Conservation (phyloP, 2,113 vertebrate genomes). For the Neofelis nebulosa region DNA sequence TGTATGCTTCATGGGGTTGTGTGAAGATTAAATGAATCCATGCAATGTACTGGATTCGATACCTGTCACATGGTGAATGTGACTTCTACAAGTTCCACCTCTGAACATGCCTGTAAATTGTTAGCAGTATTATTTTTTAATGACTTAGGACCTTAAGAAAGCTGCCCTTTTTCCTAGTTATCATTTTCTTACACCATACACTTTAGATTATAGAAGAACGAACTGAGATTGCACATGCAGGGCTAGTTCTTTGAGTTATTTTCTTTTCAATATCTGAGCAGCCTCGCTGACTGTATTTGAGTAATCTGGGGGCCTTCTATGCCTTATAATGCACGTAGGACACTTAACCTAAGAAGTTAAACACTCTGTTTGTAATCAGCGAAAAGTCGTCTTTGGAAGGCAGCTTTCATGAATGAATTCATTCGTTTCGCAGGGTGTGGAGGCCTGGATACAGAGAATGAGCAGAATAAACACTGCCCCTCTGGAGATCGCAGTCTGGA, state of each 20-base stretch:
- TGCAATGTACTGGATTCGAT: not conserved
- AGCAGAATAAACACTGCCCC: not conserved
- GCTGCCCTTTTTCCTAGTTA: not conserved
- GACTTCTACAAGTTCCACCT: not conserved
- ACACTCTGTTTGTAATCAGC: not conserved
- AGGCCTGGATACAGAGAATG: not conserved
- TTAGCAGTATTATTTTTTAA: not conserved
- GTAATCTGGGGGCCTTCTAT: not conserved
- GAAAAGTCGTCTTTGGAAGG: conserved; percentile 5
- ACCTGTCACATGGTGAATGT: no score
- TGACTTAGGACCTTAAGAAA: not conserved
- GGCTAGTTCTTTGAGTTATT: conserved; percentile 19
- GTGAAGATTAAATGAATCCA: not conserved
- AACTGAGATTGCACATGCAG: not conserved
- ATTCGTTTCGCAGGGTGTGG: not conserved
- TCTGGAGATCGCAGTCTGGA: not conserved
- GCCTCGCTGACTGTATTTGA: not conserved
- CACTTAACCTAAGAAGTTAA: not conserved
- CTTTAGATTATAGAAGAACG: not conserved
- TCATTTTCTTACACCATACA: not conserved
- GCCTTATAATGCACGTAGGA: not conserved
- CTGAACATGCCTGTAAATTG: not conserved
- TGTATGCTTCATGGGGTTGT: not conserved
- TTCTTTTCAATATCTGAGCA: conserved; percentile 24
- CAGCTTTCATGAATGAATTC: not conserved